phyloP scores from a whole-genome alignment of 37 sponge, comb jelly and placozoan species.

The Mnemiopsis leidyi region DNA sequence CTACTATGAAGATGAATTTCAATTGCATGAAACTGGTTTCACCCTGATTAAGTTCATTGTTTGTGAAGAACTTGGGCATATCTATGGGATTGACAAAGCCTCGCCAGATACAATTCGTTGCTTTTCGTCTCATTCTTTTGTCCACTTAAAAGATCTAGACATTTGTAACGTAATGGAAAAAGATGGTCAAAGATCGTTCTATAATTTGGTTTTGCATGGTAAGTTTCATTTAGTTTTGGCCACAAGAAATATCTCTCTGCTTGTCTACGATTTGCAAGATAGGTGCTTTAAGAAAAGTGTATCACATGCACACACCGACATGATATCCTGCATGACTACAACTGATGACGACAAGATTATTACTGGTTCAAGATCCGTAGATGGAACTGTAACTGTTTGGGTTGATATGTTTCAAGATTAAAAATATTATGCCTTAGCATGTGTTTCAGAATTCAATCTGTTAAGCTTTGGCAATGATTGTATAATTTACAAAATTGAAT shows the following conservation, averaged over 20 bases:
- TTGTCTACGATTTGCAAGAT: not conserved
- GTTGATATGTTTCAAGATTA: not conserved
- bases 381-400: not conserved
- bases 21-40: not conserved
- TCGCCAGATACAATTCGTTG: not conserved
- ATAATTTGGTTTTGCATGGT: not conserved
- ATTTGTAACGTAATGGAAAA: not conserved
- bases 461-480: too few species aligned
- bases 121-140: not conserved
- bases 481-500: too few species aligned
- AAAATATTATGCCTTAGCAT: too few species aligned
- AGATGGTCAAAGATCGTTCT: not conserved
- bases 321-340: not conserved
- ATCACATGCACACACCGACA: not conserved
- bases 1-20: not conserved
- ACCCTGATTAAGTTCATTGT: not conserved
- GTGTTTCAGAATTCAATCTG: too few species aligned
- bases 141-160: not conserved
- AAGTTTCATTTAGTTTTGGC: not conserved
- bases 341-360: not conserved
- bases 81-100: not conserved
- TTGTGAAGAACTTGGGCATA: not conserved
- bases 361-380: not conserved
- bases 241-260: not conserved
- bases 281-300: not conserved